A percentile compares a stretch with the other conserved stretches of the same genome.
Evolutionary conservation across 2,797 vertebrate species (phyloP).

Genomic region (Gallirallus australis): DNA sequence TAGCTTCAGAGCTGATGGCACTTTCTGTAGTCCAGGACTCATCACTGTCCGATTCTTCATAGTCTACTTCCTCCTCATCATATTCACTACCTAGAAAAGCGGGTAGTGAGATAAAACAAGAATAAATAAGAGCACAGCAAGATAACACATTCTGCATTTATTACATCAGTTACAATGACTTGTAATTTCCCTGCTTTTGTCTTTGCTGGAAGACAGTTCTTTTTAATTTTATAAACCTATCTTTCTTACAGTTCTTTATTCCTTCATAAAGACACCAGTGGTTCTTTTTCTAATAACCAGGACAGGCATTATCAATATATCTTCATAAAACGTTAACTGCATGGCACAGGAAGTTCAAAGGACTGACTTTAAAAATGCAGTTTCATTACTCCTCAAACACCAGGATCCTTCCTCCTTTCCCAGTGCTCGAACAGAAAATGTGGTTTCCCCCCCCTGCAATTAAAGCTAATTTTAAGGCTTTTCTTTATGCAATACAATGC

Average conservation of each 20-base stretch:
- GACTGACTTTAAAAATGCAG: slow-evolving; percentile 39
- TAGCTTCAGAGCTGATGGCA: slow-evolving; percentile 98
- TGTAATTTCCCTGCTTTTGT: slow-evolving; percentile 25
- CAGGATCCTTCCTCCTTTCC: slow-evolving; percentile 33
- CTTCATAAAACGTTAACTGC: slow-evolving; percentile 32
- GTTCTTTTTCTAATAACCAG: slow-evolving; percentile 34
- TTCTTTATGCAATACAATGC: slow-evolving; percentile 75
- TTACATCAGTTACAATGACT: not conserved
- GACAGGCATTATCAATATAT: slow-evolving; percentile 29
- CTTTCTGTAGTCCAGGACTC: slow-evolving; percentile 99
- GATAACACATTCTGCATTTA: slow-evolving; percentile 36
- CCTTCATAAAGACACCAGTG: slow-evolving; percentile 9
- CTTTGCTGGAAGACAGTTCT: slow-evolving; percentile 13
- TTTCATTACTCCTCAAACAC: slow-evolving; percentile 46
- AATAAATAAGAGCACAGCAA: not conserved
- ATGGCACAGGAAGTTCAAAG: slow-evolving; percentile 28
- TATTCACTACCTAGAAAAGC: slow-evolving; percentile 91
- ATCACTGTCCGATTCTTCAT: slow-evolving; percentile 97
- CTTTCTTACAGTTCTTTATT: slow-evolving; percentile 17
- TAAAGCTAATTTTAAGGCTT: slow-evolving; percentile 71
- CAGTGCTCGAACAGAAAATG: not conserved
- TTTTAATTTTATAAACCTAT: slow-evolving; percentile 35
- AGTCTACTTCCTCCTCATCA: slow-evolving; percentile 97
- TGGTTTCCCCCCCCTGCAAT: not conserved
- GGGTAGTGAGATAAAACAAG: slow-evolving; percentile 1